These are phyloP conservation scores for Potamarius usumacintae DNA, from an alignment of 2,113 vertebrate species.

Conservation along the genomic window DNA sequence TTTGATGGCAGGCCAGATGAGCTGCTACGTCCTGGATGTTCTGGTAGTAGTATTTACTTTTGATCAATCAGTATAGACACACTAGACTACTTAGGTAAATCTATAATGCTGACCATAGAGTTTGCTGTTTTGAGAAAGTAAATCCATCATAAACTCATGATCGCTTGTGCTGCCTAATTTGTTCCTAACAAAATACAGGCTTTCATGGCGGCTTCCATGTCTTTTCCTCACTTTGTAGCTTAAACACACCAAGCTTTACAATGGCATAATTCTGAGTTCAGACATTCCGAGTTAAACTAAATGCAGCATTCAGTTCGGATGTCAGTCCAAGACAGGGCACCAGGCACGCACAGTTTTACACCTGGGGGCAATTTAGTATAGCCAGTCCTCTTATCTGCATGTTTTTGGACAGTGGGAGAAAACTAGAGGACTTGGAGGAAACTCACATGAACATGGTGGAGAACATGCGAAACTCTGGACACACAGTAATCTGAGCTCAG, in stretches of 20 bases:
- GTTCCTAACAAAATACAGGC: neutral
- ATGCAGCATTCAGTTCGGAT: neutral
- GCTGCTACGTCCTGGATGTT: too few species aligned
- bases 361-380: neutral
- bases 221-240: neutral
- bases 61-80: neutral
- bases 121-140: neutral
- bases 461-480: neutral
- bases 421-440: neutral
- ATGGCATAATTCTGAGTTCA: neutral
- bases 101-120: neutral
- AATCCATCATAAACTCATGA: neutral
- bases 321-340: neutral
- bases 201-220: neutral
- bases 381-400: neutral
- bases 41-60: neutral
- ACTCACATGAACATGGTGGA: neutral
- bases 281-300: neutral
- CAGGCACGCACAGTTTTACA: neutral
- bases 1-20: too few species aligned
- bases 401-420: neutral
- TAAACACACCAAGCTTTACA: neutral
- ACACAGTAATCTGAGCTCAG: neutral
- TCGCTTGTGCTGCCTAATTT: neutral
- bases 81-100: neutral